A percentile compares a stretch with the other conserved stretches of the same genome.
Evolutionary conservation across 1,140 invertebrate species (phyloP).

Genomic region (Sipha flava): DNA sequence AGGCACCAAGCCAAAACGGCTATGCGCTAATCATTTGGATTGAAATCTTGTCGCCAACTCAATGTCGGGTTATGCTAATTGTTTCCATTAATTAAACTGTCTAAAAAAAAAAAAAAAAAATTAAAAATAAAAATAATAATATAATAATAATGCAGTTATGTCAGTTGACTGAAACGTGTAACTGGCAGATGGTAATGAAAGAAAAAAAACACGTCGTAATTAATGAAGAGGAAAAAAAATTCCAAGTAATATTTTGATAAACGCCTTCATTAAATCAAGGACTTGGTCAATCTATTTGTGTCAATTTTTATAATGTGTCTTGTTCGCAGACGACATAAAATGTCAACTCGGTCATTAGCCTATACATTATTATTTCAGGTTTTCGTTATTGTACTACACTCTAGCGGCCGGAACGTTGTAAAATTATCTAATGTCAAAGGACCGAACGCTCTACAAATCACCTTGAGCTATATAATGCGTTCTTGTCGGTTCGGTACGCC

Average conservation of each 20-base stretch:
- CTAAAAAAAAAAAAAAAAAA: not conserved
- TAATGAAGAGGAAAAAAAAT: slow-evolving; percentile 16
- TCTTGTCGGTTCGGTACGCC: too few relatives aligned
- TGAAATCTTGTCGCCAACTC: slow-evolving; percentile 12
- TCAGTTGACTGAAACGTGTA: not conserved
- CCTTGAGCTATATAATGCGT: not conserved
- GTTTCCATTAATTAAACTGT: slow-evolving; percentile 30
- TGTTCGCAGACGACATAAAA: not conserved
- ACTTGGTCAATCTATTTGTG: not conserved
- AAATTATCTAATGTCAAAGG: not conserved
- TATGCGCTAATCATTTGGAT: slow-evolving; percentile 1
- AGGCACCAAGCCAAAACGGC: slow-evolving; percentile 21
- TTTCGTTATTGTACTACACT: not conserved
- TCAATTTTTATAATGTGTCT: slow-evolving; percentile 11
- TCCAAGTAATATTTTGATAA: slow-evolving; percentile 17
- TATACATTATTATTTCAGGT: not conserved
- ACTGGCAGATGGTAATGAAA: slow-evolving; percentile 15
- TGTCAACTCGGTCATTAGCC: not conserved
- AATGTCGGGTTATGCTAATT: slow-evolving; percentile 24
- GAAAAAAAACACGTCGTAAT: slow-evolving; percentile 4
- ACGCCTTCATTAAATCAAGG: slow-evolving; percentile 20
- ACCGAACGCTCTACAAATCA: not conserved
- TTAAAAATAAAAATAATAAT: not conserved
- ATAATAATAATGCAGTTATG: not conserved
- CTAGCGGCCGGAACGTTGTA: not conserved